These are phyloP conservation scores for Mungos mungo DNA, from an alignment of 2,113 vertebrate species.

Conservation along the genomic window DNA sequence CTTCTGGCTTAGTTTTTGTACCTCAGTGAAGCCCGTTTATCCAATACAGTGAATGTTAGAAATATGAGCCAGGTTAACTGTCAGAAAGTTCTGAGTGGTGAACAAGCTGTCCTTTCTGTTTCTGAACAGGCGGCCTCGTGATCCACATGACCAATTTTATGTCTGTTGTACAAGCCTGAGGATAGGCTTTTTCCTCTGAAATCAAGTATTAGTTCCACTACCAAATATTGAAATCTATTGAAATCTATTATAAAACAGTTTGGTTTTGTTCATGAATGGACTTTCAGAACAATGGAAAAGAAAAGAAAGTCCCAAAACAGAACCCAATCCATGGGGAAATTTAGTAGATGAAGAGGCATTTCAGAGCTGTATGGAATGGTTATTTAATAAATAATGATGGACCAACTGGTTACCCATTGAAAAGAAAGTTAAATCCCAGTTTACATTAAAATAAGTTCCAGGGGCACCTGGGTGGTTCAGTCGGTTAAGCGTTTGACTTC, in stretches of 20 bases:
- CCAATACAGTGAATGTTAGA: background rate
- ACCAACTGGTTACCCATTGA: background rate
- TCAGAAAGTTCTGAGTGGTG: background rate
- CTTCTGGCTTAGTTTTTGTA: background rate
- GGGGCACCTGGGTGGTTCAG: too few relatives aligned
- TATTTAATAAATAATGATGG: background rate
- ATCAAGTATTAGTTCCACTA: background rate
- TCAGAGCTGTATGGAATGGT: background rate
- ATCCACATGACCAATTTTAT: background rate
- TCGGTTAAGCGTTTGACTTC: too few relatives aligned
- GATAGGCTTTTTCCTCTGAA: background rate
- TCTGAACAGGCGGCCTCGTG: background rate
- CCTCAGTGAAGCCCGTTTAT: background rate
- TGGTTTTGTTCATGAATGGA: background rate
- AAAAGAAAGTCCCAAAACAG: background rate
- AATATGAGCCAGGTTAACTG: background rate
- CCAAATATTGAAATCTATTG: background rate
- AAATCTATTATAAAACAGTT: background rate
- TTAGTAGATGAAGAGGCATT: background rate
- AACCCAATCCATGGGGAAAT: background rate
- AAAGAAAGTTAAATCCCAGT: constrained; percentile 6
- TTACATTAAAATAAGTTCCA: background rate
- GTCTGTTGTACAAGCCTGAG: background rate
- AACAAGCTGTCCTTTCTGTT: background rate
- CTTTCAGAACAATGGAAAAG: background rate